Percentiles rank a stretch among this genome's conserved stretches.
Conservation (phyloP, 2,797 vertebrate genomes). For the Aphelocoma californica region DNA sequence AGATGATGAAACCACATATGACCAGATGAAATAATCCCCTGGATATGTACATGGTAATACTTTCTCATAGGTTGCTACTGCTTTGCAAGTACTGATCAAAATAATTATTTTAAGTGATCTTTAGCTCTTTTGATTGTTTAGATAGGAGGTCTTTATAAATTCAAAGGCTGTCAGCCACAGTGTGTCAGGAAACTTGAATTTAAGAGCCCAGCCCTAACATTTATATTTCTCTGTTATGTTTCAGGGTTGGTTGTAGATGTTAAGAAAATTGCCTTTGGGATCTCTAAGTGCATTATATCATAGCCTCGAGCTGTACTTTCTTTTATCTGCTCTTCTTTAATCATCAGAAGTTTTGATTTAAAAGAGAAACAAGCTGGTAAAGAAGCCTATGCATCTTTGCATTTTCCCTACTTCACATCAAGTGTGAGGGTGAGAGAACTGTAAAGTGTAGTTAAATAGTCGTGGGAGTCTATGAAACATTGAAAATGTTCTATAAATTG, state of each 20-base stretch:
- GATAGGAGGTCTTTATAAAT: slow-evolving; percentile 25
- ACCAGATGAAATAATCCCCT: not conserved
- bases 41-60: not conserved
- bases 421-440: not conserved
- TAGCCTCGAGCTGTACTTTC: slow-evolving; percentile 19
- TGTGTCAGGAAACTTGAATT: not conserved
- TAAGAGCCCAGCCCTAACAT: slow-evolving; percentile 14
- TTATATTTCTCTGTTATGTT: slow-evolving; percentile 23
- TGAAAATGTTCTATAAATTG: slow-evolving; percentile 24
- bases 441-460: slow-evolving; percentile 38
- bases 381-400: not conserved
- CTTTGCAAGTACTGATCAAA: slow-evolving; percentile 24
- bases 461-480: not conserved
- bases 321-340: slow-evolving; percentile 31
- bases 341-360: slow-evolving; percentile 48
- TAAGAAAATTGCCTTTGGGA: slow-evolving; percentile 47
- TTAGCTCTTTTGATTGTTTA: slow-evolving; percentile 13
- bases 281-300: slow-evolving; percentile 36
- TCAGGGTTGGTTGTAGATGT: not conserved
- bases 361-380: slow-evolving; percentile 37
- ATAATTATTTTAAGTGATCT: not conserved
- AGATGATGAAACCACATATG: not conserved
- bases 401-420: not conserved
- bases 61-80: not conserved
- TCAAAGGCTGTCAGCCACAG: not conserved